Evolutionary conservation across 1,140 invertebrate genomes (phyloP), one percentile per base, ranked within the genome.

Genomic region (Pararge aegeria): DNA sequence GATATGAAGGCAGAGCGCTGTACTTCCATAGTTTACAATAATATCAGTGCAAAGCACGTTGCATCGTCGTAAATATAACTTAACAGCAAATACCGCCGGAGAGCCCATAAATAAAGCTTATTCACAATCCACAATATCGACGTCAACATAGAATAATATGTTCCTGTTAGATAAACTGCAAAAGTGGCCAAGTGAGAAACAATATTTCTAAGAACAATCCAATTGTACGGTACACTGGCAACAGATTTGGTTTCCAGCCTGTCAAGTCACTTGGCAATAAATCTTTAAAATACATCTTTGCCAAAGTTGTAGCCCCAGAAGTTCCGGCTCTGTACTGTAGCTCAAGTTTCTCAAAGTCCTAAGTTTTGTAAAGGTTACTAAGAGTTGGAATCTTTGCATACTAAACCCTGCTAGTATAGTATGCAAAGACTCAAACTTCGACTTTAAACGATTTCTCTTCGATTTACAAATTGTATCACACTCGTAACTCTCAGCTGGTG

Each of bases 361-460:
- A 49, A 24, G 24, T 49, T 49, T 49, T 24, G 27, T 49, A 21
- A 24, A 21, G 12, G 46, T 20, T 18, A 46, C 12, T 46, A 46
- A 18, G 12, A 19, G 5, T 9, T 5, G 10, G 10, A 9, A 27
- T 27, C 27, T 27, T 27, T 27, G 27, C 27, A 7, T 27, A 27
- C 5, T 27, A 27, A 7, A 27, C 27, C 5, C 5, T 5, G 5
- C 1, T n/a, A n/a, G n/a, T n/a, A n/a, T n/a, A n/a, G n/a, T n/a
- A n/a, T n/a, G n/a, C n/a, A n/a, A n/a, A n/a, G n/a, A n/a, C n/a
- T n/a, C n/a, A n/a, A n/a, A n/a, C n/a, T n/a, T n/a, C n/a, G n/a
- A n/a, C n/a, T n/a, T n/a, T n/a, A n/a, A n/a, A n/a, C n/a, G n/a
- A n/a, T n/a, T n/a, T n/a, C n/a, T n/a, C n/a, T n/a, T n/a, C n/a